Base-by-base conservation (phyloP, 2,888 invertebrate genomes). In the Pecten maximus region DNA sequence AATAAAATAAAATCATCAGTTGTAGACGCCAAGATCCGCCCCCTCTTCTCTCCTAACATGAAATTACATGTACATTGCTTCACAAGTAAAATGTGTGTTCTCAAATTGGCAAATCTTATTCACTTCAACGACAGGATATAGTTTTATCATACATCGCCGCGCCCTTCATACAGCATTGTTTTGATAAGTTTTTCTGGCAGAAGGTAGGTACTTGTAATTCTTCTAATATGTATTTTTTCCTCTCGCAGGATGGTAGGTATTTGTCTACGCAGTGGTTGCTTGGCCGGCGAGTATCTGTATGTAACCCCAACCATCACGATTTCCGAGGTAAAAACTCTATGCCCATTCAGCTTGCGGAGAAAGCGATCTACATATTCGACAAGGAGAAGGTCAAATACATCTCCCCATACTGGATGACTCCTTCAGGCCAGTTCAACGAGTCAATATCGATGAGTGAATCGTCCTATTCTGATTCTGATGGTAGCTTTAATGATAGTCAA, bases 291-390 rank as follows among this genome's bases (percentile, higher is more conserved):
- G 89, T 92, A 16, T 92, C 91, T 0, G 90, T 90, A 15, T 87
- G 74, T 35, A 87, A 60, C 19, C 44, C 87, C 4, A n/a, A 87
- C 88, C 28, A 87, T 74, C 8, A 86, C 74, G 91, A 3, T 6
- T 15, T 35, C 35, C 39, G 28, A 35, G 28, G 35, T 8, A 87
- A 39, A n/a, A 87, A 23, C 4, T 88, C 19, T 4, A 89, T 86
- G 15, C 91, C 91, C 0, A 88, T 92, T 28, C 89, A 92, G 48
- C 86, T 92, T 19, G 91, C 90, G 74, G 88, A 91, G 40, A 92
- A 87, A 74, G 88, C 91, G 10, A 48, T 92, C 6, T 92, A 92
- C 89, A 90, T 54, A 44, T 90, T 60, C 39, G 90, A 88, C 54
- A 35, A 74, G 23, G 74, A 74, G 74, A 74, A 74, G 28, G 74